Conservation (phyloP, 2,888 invertebrate species). For the Luperina nickerlii region DNA sequence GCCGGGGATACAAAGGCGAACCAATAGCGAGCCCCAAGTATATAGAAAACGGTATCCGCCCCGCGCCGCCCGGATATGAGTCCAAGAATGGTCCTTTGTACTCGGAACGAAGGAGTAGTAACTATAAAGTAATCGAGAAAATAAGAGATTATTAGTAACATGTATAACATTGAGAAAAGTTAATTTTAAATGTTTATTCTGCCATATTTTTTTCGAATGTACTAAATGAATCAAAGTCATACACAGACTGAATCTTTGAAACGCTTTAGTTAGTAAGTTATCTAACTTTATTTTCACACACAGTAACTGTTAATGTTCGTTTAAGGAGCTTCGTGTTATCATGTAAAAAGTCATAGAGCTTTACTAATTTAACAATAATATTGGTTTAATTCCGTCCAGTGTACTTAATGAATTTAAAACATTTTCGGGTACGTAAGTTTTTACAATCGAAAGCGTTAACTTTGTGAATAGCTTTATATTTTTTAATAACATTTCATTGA, state of each 20-base stretch:
- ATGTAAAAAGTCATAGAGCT: slow-evolving; percentile 89
- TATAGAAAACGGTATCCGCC: slow-evolving; percentile 88
- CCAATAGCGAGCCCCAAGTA: slow-evolving; percentile 87
- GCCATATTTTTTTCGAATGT: slow-evolving; percentile 81
- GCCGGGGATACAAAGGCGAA: slow-evolving; percentile 89
- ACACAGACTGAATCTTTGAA: slow-evolving; percentile 85
- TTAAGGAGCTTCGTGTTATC: slow-evolving; percentile 77
- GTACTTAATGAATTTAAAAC: slow-evolving; percentile 73
- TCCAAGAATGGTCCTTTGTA: slow-evolving; percentile 83
- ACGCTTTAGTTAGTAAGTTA: slow-evolving; percentile 80
- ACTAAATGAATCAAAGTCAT: slow-evolving; percentile 81
- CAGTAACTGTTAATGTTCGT: slow-evolving; percentile 78
- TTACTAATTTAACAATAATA: slow-evolving; percentile 86
- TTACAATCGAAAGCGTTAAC: slow-evolving; percentile 72
- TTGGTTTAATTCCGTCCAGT: slow-evolving; percentile 80
- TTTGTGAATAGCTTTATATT: slow-evolving; percentile 80
- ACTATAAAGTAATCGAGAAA: slow-evolving; percentile 87
- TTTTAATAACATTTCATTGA: slow-evolving; percentile 75
- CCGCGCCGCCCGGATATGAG: slow-evolving; percentile 80
- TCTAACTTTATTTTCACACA: slow-evolving; percentile 79
- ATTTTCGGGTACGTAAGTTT: slow-evolving; percentile 66
- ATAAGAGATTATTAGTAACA: slow-evolving; percentile 86
- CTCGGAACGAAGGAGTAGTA: slow-evolving; percentile 85
- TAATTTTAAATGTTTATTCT: slow-evolving; percentile 73
- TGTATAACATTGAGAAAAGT: slow-evolving; percentile 57